These are phyloP conservation scores for Carassius gibelio DNA, from an alignment of 2,113 vertebrate species.

Conservation along the genomic window DNA sequence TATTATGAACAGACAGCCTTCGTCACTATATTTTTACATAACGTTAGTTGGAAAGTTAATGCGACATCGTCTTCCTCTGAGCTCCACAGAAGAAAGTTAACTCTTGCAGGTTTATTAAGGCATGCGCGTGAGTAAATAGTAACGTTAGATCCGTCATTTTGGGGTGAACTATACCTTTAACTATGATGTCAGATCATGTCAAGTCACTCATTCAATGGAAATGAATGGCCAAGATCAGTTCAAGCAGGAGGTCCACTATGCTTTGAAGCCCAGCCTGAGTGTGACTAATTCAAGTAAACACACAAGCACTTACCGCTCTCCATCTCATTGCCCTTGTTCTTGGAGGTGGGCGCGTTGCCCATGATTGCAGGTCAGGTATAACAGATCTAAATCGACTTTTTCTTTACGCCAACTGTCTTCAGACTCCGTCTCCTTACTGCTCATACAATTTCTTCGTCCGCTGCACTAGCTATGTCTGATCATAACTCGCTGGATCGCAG, in stretches of 20 bases:
- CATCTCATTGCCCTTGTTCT: slow-evolving; percentile 88
- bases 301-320: slow-evolving; percentile 82
- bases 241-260: background rate
- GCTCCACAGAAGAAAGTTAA: background rate
- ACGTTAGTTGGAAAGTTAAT: background rate
- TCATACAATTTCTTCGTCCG: slow-evolving; percentile 57
- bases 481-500: slow-evolving; percentile 64
- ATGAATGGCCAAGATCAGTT: background rate
- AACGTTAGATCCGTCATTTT: background rate
- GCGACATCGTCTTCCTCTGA: background rate
- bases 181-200: background rate
- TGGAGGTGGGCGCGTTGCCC: slow-evolving; percentile 94
- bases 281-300: slow-evolving; percentile 12
- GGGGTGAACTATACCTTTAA: background rate
- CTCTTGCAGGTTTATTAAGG: background rate
- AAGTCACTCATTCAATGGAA: background rate
- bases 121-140: background rate
- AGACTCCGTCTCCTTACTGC: slow-evolving; percentile 59
- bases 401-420: slow-evolving; percentile 60
- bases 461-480: slow-evolving; percentile 68
- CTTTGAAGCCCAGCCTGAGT: background rate
- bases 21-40: background rate
- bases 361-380: slow-evolving; percentile 81
- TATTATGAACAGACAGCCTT: no score
- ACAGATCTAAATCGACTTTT: slow-evolving; percentile 61